Conservation (phyloP, 2,113 vertebrate genomes). For the Tetrao urogallus region DNA sequence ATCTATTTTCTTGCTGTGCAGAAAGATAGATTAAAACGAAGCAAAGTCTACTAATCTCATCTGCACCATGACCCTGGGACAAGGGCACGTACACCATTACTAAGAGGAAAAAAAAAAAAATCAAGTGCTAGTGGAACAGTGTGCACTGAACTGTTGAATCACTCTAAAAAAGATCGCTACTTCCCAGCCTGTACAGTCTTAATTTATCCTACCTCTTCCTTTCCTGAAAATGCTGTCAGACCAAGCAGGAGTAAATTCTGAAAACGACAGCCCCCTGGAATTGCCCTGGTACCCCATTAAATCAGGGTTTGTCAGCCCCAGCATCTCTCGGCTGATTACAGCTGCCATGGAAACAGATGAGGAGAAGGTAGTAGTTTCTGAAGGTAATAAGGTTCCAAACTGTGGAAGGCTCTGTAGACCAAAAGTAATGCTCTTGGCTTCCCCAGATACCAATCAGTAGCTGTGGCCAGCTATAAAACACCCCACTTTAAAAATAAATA, state of each 20-base stretch:
- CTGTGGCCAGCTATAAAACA: background rate
- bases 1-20: background rate
- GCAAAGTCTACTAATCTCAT: background rate
- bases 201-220: slow-evolving; percentile 25
- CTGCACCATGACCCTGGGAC: background rate
- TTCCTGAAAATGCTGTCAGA: slow-evolving; percentile 9
- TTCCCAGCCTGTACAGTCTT: background rate
- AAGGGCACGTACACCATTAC: background rate
- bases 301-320: background rate
- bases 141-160: background rate
- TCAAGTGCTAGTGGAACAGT: background rate
- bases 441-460: background rate
- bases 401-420: background rate
- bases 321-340: slow-evolving; percentile 19
- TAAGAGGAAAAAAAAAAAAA: background rate
- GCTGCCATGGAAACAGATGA: slow-evolving; percentile 55
- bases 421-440: slow-evolving; percentile 30
- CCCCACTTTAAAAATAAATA: background rate
- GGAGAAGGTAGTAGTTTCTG: slow-evolving; percentile 16
- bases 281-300: slow-evolving; percentile 27
- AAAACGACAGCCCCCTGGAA: slow-evolving; percentile 4
- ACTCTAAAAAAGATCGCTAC: background rate
- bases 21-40: background rate
- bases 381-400: slow-evolving; percentile 34
- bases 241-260: slow-evolving; percentile 18